phyloP scores from a whole-genome alignment of 2,888 invertebrate species.

The Sphecodes monilicornis region DNA sequence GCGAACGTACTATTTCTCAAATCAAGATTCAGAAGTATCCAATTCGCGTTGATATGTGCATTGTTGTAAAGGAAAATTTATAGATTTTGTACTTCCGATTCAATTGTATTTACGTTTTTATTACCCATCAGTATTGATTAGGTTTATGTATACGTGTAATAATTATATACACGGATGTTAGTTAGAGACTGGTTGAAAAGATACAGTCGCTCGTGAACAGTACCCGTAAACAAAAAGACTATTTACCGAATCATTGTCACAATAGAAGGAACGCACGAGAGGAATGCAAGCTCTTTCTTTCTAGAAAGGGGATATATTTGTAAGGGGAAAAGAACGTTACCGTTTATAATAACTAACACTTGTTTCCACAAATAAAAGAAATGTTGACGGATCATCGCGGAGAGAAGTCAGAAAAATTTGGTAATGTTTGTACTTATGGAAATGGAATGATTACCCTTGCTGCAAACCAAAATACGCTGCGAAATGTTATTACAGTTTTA shows the following conservation, averaged over 20 bases:
- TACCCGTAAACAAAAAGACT: constrained; percentile 49
- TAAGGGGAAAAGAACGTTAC: background rate
- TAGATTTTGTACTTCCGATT: constrained; percentile 56
- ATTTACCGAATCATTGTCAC: constrained; percentile 22
- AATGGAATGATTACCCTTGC: constrained; percentile 30
- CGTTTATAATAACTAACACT: constrained; percentile 40
- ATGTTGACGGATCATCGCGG: constrained; percentile 17
- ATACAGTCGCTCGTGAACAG: constrained; percentile 47
- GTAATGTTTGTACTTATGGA: constrained; percentile 59
- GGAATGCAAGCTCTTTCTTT: constrained; percentile 18
- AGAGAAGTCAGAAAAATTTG: constrained; percentile 32
- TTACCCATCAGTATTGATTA: constrained; percentile 68
- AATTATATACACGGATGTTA: constrained; percentile 51
- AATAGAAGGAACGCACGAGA: constrained; percentile 18
- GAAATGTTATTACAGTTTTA: constrained; percentile 48
- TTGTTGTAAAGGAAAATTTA: constrained; percentile 52
- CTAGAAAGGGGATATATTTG: constrained; percentile 19
- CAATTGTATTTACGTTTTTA: constrained; percentile 60
- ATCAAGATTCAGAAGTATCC: constrained; percentile 32
- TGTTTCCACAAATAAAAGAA: constrained; percentile 34
- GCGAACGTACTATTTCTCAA: constrained; percentile 36
- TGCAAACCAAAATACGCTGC: constrained; percentile 23
- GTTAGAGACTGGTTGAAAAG: constrained; percentile 44
- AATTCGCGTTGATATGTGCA: constrained; percentile 57
- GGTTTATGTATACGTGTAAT: constrained; percentile 51